Evolutionary conservation across 2,797 vertebrate species (phyloP).

Genomic region (Dallia pectoralis): DNA sequence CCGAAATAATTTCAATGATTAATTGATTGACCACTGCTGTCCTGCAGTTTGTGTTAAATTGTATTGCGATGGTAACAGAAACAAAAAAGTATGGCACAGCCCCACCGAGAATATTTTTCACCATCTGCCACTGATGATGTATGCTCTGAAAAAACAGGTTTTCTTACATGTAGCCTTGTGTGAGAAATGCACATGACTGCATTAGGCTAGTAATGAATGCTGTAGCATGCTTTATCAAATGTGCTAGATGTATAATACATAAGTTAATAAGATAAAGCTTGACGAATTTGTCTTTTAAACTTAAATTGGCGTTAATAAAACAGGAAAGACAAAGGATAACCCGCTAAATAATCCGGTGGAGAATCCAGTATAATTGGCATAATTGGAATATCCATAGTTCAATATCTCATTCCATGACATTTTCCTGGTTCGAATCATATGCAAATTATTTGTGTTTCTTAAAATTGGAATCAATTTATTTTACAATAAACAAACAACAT

Average conservation of each 20-base stretch:
- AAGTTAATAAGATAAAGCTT: conserved; percentile 57
- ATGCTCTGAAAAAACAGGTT: conserved; percentile 27
- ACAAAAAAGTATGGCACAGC: too few species aligned
- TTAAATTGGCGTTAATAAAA: conserved; percentile 43
- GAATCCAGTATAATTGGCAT: conserved; percentile 19
- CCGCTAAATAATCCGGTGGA: conserved; percentile 36
- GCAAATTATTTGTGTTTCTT: neutral
- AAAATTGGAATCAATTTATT: neutral
- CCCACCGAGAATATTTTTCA: too few species aligned
- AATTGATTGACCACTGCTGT: neutral
- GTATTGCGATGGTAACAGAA: too few species aligned
- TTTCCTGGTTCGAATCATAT: neutral
- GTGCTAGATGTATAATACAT: conserved; percentile 56
- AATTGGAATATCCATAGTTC: neutral
- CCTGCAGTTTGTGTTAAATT: too few species aligned
- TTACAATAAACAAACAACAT: neutral
- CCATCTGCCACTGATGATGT: too few species aligned
- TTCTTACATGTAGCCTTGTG: conserved; percentile 7
- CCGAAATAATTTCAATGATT: neutral
- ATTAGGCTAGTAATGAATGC: conserved; percentile 57
- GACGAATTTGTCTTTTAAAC: conserved; percentile 49
- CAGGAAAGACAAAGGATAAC: conserved; percentile 33
- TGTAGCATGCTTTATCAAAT: conserved; percentile 37
- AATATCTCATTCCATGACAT: too few species aligned
- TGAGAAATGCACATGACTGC: conserved; percentile 31